Evolutionary conservation across 92 coral and sea anemone species (phyloP).

Genomic region (Pocillopora meandrina): DNA sequence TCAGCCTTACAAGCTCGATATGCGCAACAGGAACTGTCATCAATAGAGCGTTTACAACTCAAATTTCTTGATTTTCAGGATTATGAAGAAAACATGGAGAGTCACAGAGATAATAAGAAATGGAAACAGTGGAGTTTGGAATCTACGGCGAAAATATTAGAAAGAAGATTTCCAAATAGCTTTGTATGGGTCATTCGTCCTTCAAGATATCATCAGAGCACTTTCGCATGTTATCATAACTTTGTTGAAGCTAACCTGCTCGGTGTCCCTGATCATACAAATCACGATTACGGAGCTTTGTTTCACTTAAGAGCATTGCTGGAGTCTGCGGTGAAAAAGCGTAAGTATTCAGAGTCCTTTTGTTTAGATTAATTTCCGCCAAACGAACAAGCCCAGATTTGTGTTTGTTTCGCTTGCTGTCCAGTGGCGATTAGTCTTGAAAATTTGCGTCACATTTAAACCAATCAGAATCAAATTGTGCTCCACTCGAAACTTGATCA

Average conservation of each 20-base stretch:
- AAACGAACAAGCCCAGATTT: no score
- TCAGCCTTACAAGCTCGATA: no score
- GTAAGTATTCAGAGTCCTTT: conserved; percentile 37
- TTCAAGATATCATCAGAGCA: conserved; percentile 75
- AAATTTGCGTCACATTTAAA: no score
- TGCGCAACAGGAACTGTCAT: no score
- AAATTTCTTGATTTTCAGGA: conserved; percentile 53
- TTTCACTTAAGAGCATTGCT: conserved; percentile 68
- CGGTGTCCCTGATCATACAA: conserved; percentile 95
- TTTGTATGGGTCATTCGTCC: conserved; percentile 96
- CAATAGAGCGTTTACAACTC: no score
- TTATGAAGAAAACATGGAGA: conserved; percentile 88
- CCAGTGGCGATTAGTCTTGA: no score
- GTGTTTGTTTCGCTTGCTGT: no score
- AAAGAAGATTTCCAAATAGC: conserved; percentile 85
- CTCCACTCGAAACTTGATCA: no score
- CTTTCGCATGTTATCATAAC: conserved; percentile 91
- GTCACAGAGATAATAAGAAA: conserved; percentile 71
- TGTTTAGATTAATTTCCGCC: no score
- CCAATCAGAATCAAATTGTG: no score
- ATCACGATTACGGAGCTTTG: conserved; percentile 74
- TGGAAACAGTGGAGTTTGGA: conserved; percentile 98
- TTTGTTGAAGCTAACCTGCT: conserved; percentile 83
- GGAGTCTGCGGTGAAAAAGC: conserved; percentile 72
- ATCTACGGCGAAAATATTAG: conserved; percentile 81